phyloP scores from a whole-genome alignment of 37 sponge, comb jelly and placozoan genomes.

The Theonella swinhoei region DNA sequence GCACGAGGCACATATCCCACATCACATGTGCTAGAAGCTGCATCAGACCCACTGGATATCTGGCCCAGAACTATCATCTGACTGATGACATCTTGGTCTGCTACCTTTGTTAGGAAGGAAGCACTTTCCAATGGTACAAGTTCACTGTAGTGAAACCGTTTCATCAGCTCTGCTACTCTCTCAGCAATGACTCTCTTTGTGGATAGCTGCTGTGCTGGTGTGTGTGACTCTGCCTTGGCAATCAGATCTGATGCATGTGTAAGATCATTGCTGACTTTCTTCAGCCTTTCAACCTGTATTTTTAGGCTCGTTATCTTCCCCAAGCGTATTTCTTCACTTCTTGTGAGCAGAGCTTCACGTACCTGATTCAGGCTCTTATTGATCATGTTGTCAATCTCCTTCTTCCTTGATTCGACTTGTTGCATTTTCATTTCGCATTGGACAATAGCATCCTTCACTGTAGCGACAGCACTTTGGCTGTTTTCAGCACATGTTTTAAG shows the following conservation, averaged over 20 bases:
- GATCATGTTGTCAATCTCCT: conserved; percentile 14
- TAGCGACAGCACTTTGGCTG: not conserved
- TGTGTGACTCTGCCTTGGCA: not conserved
- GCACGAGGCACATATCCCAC: not conserved
- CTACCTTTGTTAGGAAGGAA: not conserved
- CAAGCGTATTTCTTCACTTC: conserved; percentile 13
- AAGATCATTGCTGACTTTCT: conserved; percentile 1
- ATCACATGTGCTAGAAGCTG: not conserved
- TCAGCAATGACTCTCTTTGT: conserved; percentile 9
- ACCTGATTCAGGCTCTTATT: conserved; percentile 15
- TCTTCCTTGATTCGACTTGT: conserved; percentile 7
- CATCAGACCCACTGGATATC: not conserved
- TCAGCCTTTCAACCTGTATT: conserved; percentile 25
- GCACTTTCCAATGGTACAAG: conserved; percentile 15
- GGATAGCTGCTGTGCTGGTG: conserved; percentile 42
- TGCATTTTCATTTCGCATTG: conserved; percentile 9
- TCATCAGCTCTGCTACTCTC: conserved; percentile 9
- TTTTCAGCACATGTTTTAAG: not conserved
- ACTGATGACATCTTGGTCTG: not conserved
- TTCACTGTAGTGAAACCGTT: conserved; percentile 4
- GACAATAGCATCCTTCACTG: conserved; percentile 35
- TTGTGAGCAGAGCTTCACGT: conserved; percentile 11
- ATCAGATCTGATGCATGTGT: not conserved
- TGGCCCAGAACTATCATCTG: not conserved
- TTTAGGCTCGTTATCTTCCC: conserved; percentile 17